Base-by-base conservation (phyloP, 2,797 vertebrate genomes). In the Acipenser transmontanus region DNA sequence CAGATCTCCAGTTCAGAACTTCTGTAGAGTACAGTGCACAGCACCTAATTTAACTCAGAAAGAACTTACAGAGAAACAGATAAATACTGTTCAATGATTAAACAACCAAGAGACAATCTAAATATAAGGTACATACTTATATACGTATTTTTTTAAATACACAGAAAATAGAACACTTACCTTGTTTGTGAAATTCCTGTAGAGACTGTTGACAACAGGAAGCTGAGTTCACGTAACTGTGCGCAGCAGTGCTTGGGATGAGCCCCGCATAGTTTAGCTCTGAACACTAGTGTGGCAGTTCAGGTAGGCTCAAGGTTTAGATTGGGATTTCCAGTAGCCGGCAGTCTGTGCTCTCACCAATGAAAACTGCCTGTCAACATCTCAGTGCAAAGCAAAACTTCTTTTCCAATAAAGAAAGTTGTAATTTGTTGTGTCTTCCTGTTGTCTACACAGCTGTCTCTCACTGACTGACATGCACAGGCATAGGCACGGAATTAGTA, bases 241-340 rank as follows among this genome's bases (percentile, higher is more conserved):
- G 61, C 12, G 51, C 72, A 70, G 56, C 14, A 61, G 64, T 65
- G 12, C 3, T 34, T 34, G 34, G 34, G 34, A 34, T 65, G 59
- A 64, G 65, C 74, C 66, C 71, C 75, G 72, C 81, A 85, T 83
- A 57, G 54, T n/a, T 57, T 11, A n/a, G 54, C 54, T 57, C 54
- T 57, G 12, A 57, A 57, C 68, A 78, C 76, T 66, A 72, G 77
- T 74, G 56, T 68, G 9, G 50, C 65, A 64, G 75, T 68, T 63
- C 69, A 76, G 77, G 73, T 74, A 78, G 64, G 71, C 83, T 82
- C 72, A 81, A 70, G 79, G 71, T 73, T 80, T 82, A 83, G 76
- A 76, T 67, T 67, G 73, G 79, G 74, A 70, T 78, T 80, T 80
- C 73, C 69, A 68, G 62, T 79, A 75, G 74, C 78, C 77, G 78